phyloP scores from a whole-genome alignment of 2,113 vertebrate species.

The Thunnus maccoyii region DNA sequence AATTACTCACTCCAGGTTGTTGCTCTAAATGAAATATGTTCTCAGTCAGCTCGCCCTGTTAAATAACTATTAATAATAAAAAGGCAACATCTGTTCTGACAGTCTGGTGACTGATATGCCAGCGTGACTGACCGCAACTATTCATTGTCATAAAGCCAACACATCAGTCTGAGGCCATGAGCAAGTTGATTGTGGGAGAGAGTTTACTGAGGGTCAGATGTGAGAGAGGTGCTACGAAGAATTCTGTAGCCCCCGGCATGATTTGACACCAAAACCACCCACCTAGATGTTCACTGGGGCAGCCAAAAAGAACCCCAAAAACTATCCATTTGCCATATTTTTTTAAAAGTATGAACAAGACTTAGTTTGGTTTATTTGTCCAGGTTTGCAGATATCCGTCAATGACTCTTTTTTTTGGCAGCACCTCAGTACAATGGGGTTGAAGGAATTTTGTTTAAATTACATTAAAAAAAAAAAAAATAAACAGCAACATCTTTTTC shows the following conservation, averaged over 20 bases:
- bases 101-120: slow-evolving; percentile 24
- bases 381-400: no score
- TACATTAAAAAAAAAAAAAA: no score
- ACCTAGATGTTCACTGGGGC: background rate
- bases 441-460: no score
- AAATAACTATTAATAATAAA: slow-evolving; percentile 8
- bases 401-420: no score
- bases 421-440: no score
- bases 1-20: slow-evolving; percentile 9
- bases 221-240: slow-evolving; percentile 18
- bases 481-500: no score
- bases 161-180: slow-evolving; percentile 16
- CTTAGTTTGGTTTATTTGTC: no score
- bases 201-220: slow-evolving; percentile 37
- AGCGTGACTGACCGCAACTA: slow-evolving; percentile 10
- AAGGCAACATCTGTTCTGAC: background rate
- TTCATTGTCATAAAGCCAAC: background rate
- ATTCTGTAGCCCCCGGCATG: slow-evolving; percentile 23
- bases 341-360: no score
- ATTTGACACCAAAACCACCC: slow-evolving; percentile 9
- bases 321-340: no score
- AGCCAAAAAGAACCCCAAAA: background rate
- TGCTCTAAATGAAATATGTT: slow-evolving; percentile 19
- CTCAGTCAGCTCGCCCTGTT: background rate
- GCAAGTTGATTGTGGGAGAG: slow-evolving; percentile 21